Evolutionary conservation across 2,888 invertebrate species (phyloP), one percentile per base, ranked within the genome.

Genomic region (Drosophila incognita): DNA sequence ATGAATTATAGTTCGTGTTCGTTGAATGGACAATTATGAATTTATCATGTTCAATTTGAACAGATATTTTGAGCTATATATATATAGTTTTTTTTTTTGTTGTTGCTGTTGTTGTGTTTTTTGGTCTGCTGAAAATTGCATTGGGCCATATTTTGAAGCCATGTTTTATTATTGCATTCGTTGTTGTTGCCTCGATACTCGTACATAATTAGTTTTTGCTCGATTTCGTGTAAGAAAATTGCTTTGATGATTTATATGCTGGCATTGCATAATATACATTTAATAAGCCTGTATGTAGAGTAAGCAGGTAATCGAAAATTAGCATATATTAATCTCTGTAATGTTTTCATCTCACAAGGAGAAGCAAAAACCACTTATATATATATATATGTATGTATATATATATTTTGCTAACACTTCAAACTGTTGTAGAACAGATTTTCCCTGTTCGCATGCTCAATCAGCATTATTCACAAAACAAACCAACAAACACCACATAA

Each of bases 1-100:
- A 88, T 88, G 88, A 88, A 88, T 90, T 88, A 88, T 88, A 85
- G 87, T 88, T 90, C 89, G 88, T 90, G 90, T 88, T 88, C 88
- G 90, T 63, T 88, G 87, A 88, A 89, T 90, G 88, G 88, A 90
- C 90, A 88, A 88, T 88, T 88, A 90, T 88, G 90, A 90, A 88
- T 88, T 88, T 88, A 88, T 90, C 90, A 90, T 88, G 89, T 89
- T 83, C 89, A 88, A 90, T 87, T 89, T 88, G 87, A 86, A 87
- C 90, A 86, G 89, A 87, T 88, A 87, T 87, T 84, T 77, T 82
- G 74, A 77, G 84, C 76, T 87, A 81, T 87, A 82, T 87, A 82
- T 82, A 74, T 74, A 69, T 66, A 62, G 33, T 33, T 11, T 40
- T n/a, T 46, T n/a, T 2, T 15, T 15, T 27, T 27, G 27, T 4